A percentile compares a stretch with the other conserved stretches of the same genome.
Conservation (phyloP, 2,797 vertebrate species). For the Champsocephalus gunnari region DNA sequence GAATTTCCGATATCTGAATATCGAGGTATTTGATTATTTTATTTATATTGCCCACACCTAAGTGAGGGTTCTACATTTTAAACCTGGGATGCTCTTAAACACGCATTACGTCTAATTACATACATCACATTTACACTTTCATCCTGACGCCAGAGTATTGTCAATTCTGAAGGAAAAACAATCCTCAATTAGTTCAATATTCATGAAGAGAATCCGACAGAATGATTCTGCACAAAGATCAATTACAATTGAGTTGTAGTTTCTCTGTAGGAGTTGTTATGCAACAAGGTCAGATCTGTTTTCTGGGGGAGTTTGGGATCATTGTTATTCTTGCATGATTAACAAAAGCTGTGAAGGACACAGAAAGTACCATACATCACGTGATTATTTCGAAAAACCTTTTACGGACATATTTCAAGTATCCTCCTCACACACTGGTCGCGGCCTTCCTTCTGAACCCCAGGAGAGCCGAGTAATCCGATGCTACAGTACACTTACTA, state of each 20-base stretch:
- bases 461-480: slow-evolving; percentile 44
- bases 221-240: background rate
- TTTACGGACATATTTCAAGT: background rate
- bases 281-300: background rate
- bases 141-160: too few relatives aligned
- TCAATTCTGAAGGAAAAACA: background rate
- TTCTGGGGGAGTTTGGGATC: background rate
- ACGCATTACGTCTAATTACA: background rate
- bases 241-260: background rate
- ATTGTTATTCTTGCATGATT: background rate
- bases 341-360: background rate
- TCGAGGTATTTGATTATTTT: too few relatives aligned
- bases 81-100: background rate
- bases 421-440: slow-evolving; percentile 25
- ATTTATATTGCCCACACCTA: background rate
- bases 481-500: slow-evolving; percentile 43
- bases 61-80: background rate
- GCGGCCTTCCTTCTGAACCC: slow-evolving; percentile 1
- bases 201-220: background rate
- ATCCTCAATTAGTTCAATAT: background rate
- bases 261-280: background rate
- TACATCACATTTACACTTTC: background rate
- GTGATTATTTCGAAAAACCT: background rate
- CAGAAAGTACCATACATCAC: background rate
- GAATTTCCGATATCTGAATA: too few relatives aligned